phyloP scores from a whole-genome alignment of 1,140 invertebrate genomes.

The Heterodera carotae region DNA sequence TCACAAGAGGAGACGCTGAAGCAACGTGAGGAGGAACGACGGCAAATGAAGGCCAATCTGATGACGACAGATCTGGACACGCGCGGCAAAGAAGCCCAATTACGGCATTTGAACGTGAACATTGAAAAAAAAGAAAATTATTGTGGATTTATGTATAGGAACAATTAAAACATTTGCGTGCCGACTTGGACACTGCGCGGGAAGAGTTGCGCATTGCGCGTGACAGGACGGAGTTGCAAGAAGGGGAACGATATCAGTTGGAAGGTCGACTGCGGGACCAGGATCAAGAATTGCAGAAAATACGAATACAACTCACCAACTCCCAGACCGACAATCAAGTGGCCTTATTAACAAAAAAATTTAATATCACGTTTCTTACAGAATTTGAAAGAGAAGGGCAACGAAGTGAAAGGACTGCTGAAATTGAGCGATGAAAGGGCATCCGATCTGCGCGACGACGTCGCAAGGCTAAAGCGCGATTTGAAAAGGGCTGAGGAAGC shows the following conservation, averaged over 20 bases:
- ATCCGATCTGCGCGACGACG: conserved; percentile 57
- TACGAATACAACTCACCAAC: conserved; percentile 55
- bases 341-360: background rate
- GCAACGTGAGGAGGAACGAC: conserved; percentile 60
- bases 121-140: background rate
- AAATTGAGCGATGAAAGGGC: conserved; percentile 58
- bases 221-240: conserved; percentile 58
- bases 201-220: conserved; percentile 57
- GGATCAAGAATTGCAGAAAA: conserved; percentile 56
- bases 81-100: conserved; percentile 63
- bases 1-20: conserved; percentile 65
- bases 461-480: conserved; percentile 55
- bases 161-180: conserved; percentile 63
- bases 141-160: conserved; percentile 45
- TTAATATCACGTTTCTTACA: conserved; percentile 20
- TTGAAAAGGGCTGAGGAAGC: conserved; percentile 55
- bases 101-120: conserved; percentile 61
- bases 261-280: conserved; percentile 60
- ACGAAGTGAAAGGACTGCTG: conserved; percentile 58
- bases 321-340: conserved; percentile 57
- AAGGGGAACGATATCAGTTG: conserved; percentile 58
- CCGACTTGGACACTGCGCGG: conserved; percentile 61
- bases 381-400: conserved; percentile 57
- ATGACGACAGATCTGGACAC: conserved; percentile 61
- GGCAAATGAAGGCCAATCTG: conserved; percentile 63